Evolutionary conservation across 2,888 invertebrate species (phyloP), one percentile per base, ranked within the genome.

Genomic region (Agrochola lychnidis): DNA sequence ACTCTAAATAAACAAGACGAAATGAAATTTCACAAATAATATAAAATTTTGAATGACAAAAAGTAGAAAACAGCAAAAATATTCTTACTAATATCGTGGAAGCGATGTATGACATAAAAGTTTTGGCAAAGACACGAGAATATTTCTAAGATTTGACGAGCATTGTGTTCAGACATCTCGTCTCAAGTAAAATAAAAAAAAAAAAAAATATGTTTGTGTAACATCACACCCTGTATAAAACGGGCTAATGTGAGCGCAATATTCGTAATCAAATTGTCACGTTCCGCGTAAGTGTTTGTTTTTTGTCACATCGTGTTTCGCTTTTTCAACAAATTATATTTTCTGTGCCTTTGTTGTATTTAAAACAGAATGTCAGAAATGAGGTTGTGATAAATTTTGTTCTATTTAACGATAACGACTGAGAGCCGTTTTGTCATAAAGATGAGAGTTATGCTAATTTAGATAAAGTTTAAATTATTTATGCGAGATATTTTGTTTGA

Each of bases 371-470:
- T 79, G 82, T 88, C 88, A 88, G 86, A 83, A 86, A 88, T 85
- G 79, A 86, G 87, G 76, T 80, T 79, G 81, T 82, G 81, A 87
- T 89, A 84, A 87, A 90, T 87, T 79, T 83, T 83, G 85, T 91
- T 88, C 85, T 88, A 88, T 51, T 51, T 51, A 51, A 51, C 7
- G 22, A 51, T 81, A 84, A 86, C 78, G 59, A 59, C 74, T 64
- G 53, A 57, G 51, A 78, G 76, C 76, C 40, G 16, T 77, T 76
- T 73, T 73, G 66, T 78, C 56, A 68, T 64, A 78, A 87, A 79
- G 74, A 78, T 68, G 72, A 78, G 75, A 78, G 66, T 72, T 82
- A 87, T 85, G 88, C 66, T 85, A 84, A 85, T 85, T 75, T 75
- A 62, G 70, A 36, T 77, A 64, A 73, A 81, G 66, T 76, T 81